Conservation (phyloP, 2,113 vertebrate species). For the Lanius ludovicianus region DNA sequence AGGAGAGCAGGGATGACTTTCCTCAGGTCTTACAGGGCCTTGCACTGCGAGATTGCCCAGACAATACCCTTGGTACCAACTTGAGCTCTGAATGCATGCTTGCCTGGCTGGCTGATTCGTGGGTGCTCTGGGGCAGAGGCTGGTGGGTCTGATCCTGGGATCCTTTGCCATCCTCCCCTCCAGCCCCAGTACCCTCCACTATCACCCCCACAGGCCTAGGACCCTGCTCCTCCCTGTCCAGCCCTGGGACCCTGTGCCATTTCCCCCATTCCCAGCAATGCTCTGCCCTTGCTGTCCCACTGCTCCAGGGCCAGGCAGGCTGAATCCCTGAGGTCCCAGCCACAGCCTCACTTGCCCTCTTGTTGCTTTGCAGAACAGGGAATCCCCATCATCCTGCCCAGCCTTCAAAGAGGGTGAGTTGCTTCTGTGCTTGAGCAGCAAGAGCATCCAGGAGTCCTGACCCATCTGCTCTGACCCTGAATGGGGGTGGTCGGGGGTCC, state of each 20-base stretch:
- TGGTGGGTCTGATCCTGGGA: neutral
- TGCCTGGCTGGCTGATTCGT: neutral
- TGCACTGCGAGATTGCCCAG: accelerated
- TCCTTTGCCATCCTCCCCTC: neutral
- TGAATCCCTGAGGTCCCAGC: neutral
- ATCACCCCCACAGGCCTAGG: neutral
- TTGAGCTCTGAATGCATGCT: neutral
- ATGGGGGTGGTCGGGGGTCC: neutral
- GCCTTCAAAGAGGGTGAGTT: constrained; percentile 87
- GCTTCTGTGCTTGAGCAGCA: neutral
- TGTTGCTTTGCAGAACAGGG: constrained; percentile 71
- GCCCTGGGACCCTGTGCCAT: neutral
- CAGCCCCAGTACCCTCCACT: neutral
- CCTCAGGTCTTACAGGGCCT: neutral
- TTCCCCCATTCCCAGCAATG: neutral
- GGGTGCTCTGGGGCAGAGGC: neutral
- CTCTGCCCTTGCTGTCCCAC: neutral
- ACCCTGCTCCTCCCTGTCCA: neutral
- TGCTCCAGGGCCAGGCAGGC: neutral
- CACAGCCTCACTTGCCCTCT: neutral
- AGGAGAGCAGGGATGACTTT: neutral
- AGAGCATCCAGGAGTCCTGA: neutral
- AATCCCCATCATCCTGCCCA: constrained; percentile 60
- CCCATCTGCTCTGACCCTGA: neutral
- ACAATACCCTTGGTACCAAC: accelerated